Conservation (phyloP, 2,113 vertebrate species). For the Equus przewalskii region DNA sequence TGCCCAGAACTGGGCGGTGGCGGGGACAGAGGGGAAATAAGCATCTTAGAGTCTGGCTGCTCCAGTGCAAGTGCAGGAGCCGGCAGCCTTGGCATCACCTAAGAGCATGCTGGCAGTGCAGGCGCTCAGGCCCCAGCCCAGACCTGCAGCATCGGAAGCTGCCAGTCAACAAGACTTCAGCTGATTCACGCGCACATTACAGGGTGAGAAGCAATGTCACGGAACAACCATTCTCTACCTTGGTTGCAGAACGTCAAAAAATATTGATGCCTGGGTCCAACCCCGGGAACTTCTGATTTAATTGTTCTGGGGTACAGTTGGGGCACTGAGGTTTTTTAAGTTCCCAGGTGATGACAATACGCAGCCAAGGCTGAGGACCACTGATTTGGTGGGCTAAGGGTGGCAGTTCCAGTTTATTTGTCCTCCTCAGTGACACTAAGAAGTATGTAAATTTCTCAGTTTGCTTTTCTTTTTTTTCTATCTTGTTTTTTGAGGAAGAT, state of each 20-base stretch:
- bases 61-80: background rate
- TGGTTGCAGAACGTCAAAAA: background rate
- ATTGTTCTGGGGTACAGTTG: background rate
- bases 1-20: background rate
- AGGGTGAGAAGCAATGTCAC: background rate
- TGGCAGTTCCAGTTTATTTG: background rate
- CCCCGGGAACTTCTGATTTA: background rate
- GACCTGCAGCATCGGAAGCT: background rate
- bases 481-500: too few relatives aligned
- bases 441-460: background rate
- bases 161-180: background rate
- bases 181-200: background rate
- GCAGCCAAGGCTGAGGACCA: background rate
- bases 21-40: background rate
- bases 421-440: background rate
- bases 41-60: background rate
- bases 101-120: background rate
- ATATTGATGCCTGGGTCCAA: background rate
- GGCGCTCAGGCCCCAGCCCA: background rate
- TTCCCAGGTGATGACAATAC: background rate
- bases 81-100: background rate
- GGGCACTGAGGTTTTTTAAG: background rate
- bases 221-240: background rate
- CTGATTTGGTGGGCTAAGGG: too few relatives aligned
- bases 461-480: too few relatives aligned